Percentiles rank a stretch among this genome's conserved stretches.
phyloP scores from a whole-genome alignment of 2,797 vertebrate genomes.

The Rhincodon typus region DNA sequence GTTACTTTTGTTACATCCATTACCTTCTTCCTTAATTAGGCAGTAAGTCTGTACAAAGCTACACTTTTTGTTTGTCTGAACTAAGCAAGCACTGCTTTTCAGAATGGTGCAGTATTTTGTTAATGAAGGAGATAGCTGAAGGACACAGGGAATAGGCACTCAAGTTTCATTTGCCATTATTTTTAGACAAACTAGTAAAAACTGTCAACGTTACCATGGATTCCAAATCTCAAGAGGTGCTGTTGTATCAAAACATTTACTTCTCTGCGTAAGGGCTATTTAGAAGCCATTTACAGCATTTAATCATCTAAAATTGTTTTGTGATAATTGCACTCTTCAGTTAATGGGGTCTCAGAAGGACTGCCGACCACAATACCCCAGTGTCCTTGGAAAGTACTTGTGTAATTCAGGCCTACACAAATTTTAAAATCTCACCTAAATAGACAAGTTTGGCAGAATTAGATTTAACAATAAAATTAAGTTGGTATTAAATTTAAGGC shows the following conservation, averaged over 20 bases:
- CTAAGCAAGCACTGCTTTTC: not conserved
- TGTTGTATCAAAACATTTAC: not conserved
- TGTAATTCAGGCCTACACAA: not conserved
- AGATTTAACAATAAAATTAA: not conserved
- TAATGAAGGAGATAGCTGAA: not conserved
- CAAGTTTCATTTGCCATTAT: constrained; percentile 18
- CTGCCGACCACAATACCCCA: not conserved
- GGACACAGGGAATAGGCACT: not conserved
- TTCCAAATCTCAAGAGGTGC: not conserved
- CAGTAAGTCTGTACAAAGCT: not conserved
- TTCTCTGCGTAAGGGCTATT: not conserved
- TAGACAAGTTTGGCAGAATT: not conserved
- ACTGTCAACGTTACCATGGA: not conserved
- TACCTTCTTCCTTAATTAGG: constrained; percentile 1
- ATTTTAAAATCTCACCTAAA: not conserved
- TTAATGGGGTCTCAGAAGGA: not conserved
- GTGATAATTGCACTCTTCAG: not conserved
- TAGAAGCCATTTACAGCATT: not conserved
- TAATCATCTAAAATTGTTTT: not conserved
- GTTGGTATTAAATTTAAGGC: not conserved
- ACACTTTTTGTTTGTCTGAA: not conserved
- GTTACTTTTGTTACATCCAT: not conserved
- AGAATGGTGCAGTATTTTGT: not conserved
- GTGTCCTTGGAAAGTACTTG: not conserved
- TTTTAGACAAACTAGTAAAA: not conserved